Percentiles rank a stretch among this genome's conserved stretches.
phyloP scores from a whole-genome alignment of 2,888 invertebrate genomes.

The Drosophila acutilabella region DNA sequence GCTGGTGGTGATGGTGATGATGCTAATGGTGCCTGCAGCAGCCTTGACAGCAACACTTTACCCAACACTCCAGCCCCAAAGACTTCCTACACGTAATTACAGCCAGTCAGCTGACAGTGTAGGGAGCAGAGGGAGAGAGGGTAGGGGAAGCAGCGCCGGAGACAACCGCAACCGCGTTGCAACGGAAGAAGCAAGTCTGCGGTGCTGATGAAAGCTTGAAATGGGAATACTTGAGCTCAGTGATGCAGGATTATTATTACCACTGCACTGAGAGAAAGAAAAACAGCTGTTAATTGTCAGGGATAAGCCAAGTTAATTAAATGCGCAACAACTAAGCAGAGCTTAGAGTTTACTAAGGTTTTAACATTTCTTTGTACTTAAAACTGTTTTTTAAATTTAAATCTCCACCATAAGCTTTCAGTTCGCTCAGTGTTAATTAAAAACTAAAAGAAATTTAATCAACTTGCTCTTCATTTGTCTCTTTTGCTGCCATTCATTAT shows the following conservation, averaged over 20 bases:
- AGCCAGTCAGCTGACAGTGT: slow-evolving; percentile 5
- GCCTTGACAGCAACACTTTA: slow-evolving; percentile 39
- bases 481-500: neutral
- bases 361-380: too few species aligned
- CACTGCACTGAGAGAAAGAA: slow-evolving; percentile 17
- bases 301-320: neutral
- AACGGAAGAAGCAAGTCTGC: neutral
- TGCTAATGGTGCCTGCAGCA: slow-evolving; percentile 62
- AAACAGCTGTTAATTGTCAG: neutral
- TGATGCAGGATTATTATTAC: slow-evolving; percentile 17
- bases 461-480: too few species aligned
- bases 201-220: slow-evolving; percentile 25
- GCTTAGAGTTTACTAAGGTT: neutral
- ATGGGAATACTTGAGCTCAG: slow-evolving; percentile 28
- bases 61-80: neutral
- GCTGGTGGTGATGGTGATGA: slow-evolving; percentile 61
- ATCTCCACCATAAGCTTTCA: too few species aligned
- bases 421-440: neutral
- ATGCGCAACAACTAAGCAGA: neutral
- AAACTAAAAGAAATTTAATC: neutral
- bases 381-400: too few species aligned
- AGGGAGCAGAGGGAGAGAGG: neutral
- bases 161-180: slow-evolving; percentile 27
- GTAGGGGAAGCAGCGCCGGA: neutral
- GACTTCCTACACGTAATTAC: slow-evolving; percentile 33